These are phyloP conservation scores for Spizella passerina DNA, from an alignment of 2,797 vertebrate species.

Conservation along the genomic window DNA sequence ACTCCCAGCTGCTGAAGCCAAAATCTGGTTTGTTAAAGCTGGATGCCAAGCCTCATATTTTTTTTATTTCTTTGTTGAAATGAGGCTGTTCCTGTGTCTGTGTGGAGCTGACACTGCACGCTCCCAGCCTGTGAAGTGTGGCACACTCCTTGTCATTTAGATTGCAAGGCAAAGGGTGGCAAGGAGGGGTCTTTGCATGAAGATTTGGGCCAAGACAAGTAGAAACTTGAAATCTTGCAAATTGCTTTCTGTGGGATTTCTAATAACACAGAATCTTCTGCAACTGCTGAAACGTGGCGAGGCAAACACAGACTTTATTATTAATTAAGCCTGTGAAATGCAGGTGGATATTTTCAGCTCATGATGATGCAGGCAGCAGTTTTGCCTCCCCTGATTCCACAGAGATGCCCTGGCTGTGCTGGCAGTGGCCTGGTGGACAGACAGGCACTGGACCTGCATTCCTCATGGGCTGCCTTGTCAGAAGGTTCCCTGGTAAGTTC, in stretches of 20 bases:
- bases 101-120: neutral
- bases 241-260: constrained; percentile 32
- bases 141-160: neutral
- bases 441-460: neutral
- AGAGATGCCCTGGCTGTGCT: neutral
- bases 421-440: neutral
- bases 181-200: neutral
- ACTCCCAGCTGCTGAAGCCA: neutral
- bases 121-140: neutral
- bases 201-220: neutral
- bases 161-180: neutral
- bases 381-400: neutral
- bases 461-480: neutral
- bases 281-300: neutral
- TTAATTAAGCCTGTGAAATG: neutral
- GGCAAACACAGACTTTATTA: neutral
- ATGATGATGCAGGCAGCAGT: neutral
- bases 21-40: neutral
- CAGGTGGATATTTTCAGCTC: neutral
- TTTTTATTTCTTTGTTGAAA: neutral
- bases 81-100: neutral
- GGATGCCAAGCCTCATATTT: neutral
- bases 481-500: neutral
- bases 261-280: neutral
- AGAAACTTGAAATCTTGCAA: neutral